Conservation (phyloP, 2,888 invertebrate species). For the Caenorhabditis zanzibari region DNA sequence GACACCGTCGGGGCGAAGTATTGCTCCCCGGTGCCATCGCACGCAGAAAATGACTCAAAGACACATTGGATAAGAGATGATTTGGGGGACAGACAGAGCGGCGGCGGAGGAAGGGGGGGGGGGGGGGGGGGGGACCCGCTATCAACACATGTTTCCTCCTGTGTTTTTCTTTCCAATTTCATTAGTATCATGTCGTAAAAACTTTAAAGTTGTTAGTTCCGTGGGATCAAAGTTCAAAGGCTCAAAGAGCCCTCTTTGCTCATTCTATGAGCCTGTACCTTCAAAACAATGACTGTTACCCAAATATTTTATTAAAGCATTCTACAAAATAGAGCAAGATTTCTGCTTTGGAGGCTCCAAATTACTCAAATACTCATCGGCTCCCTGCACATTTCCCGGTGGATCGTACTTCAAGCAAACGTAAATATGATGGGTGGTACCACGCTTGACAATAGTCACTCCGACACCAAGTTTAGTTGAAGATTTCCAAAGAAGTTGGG, state of each 20-base stretch:
- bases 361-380: slow-evolving; percentile 66
- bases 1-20: slow-evolving; percentile 22
- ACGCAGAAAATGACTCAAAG: slow-evolving; percentile 48
- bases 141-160: slow-evolving; percentile 61
- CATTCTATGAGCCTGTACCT: no score
- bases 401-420: slow-evolving; percentile 76
- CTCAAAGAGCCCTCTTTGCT: no score
- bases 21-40: slow-evolving; percentile 45
- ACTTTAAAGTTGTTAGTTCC: no score
- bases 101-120: no score
- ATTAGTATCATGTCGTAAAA: slow-evolving; percentile 26
- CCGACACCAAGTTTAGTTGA: slow-evolving; percentile 76
- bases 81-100: slow-evolving; percentile 52
- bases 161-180: slow-evolving; percentile 28
- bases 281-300: no score
- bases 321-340: neutral
- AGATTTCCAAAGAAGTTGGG: slow-evolving; percentile 78
- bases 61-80: slow-evolving; percentile 58
- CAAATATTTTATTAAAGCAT: neutral
- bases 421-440: slow-evolving; percentile 42
- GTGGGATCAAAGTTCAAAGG: no score
- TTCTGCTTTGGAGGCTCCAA: slow-evolving; percentile 19
- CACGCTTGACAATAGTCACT: slow-evolving; percentile 63
- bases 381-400: slow-evolving; percentile 73
- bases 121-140: no score